Conservation (phyloP, 2,797 vertebrate genomes). For the Anas acuta region DNA sequence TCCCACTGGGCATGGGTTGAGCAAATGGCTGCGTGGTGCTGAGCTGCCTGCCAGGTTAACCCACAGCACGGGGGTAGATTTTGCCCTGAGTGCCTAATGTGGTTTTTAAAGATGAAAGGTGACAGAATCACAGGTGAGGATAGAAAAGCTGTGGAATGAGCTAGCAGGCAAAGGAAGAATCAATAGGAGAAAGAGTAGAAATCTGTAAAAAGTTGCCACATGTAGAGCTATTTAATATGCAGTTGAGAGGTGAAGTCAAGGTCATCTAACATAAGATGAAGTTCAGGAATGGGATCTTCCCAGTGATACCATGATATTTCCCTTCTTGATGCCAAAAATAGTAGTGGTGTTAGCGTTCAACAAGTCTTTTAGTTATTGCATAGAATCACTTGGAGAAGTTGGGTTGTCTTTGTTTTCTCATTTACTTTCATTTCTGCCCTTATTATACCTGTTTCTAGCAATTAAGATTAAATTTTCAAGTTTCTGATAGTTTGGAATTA, state of each 20-base stretch:
- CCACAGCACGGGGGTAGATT: background rate
- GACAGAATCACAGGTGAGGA: background rate
- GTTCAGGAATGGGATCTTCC: background rate
- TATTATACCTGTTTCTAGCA: background rate
- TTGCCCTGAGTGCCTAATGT: background rate
- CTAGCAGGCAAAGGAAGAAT: background rate
- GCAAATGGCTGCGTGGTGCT: too few species aligned
- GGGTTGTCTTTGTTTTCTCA: background rate
- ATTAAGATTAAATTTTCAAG: background rate
- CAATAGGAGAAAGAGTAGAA: background rate
- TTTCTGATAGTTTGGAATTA: background rate
- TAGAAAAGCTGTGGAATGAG: background rate
- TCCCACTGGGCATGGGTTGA: too few species aligned
- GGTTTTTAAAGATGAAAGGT: background rate
- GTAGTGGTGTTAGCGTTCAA: background rate
- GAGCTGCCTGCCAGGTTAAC: too few species aligned
- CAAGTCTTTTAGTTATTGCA: background rate
- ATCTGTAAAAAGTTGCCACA: background rate
- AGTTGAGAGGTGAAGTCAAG: background rate
- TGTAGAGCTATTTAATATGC: background rate
- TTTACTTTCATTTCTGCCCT: background rate
- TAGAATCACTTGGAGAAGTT: background rate
- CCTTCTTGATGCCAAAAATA: background rate
- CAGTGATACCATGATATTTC: background rate
- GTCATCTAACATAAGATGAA: background rate